Evolutionary conservation across 2,113 vertebrate species (phyloP), one percentile per base, ranked within the genome.

Genomic region (Rhegmatorhina hoffmannsi): DNA sequence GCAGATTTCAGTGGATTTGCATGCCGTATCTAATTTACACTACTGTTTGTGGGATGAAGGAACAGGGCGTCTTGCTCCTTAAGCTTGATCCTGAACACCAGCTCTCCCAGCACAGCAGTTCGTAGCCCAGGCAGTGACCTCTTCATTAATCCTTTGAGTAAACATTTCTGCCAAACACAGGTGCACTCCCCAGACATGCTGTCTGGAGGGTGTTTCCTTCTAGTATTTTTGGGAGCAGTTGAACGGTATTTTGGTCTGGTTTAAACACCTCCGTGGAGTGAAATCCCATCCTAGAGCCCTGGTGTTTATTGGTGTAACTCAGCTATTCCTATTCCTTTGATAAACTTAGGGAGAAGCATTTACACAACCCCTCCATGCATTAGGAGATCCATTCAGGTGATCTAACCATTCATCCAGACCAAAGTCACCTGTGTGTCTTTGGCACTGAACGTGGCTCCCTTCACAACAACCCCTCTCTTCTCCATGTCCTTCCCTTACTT

Each of bases 121-220:
- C 31, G 15, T 2, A 58, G 28, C 7, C 58, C 44, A 25, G n/a
- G 14, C 21, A 14, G 28, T 14, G 38, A 17, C 44, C 2, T 2
- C 13, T 21, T 53, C 31, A 23, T 60, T 38, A 66, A 21, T 63
- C 5, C 25, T 75, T 83, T 29, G 20, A n/a, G 29, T 56, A 82
- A 70, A 38, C 4, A 6, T 79, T 66, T 62, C 31, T 0, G 0
- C n/a, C 20, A 62, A 74, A 70, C 16, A 47, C 26, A 34, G 11
- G 24, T 9, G 7, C 0, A 2, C 4, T 74, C 12, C 17, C 36
- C 0, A 1, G 8, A 13, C 2, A 2, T 4, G 7, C 25, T 5
- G 0, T 29, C 28, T 56, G 44, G 4, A 55, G 11, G 19, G 2
- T 15, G 20, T 74, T 80, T 58, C 15, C 7, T 28, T 55, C 59